Base-by-base conservation (phyloP, 2,888 invertebrate species). In the Drosophila subquinaria region DNA sequence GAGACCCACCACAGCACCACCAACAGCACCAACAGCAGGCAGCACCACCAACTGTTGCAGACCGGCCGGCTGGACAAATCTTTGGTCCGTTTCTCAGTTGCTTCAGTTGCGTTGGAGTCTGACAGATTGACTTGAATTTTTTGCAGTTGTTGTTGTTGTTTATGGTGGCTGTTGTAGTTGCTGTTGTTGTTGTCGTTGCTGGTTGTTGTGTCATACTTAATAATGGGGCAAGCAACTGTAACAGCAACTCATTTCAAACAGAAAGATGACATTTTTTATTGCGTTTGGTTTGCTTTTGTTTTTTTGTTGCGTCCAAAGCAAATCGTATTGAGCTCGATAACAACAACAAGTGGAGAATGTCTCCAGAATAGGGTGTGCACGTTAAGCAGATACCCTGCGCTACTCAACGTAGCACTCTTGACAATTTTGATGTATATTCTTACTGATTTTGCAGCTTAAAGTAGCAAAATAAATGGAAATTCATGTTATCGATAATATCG, bases 191-290 rank as follows among this genome's bases (percentile, higher is more conserved):
- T 52, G 57, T 8, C 42, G 50, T 38, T 43, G 75, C 10, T 59
- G 71, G 1, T 61, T 57, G 63, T 76, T 78, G 78, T 77, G 76
- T 78, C 78, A 77, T 67, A 78, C 66, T 78, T 78, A 78, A 77
- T 78, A 78, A 77, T 77, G 76, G 71, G 56, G 66, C 79, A 77
- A 71, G 53, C 70, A 78, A 77, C 76, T 78, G 70, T 76, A 74
- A 67, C 73, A 77, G 61, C 76, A 62, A 76, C 76, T 76, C 61
- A 76, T 69, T 72, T 61, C 64, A 30, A 65, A 52, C 63, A 73
- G 56, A 72, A 74, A 85, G 80, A 82, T 82, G 85, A 73, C 80
- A 82, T 65, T 68, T 80, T 83, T 72, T 55, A 45, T 67, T 52
- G 43, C 38, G 38, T 43, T 59, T 23, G 52, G 20, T 27, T 76